These are phyloP conservation scores for Hydra vulgaris DNA, from an alignment of 30 jellyfish, hydroid and myxozoan species.

Conservation along the genomic window DNA sequence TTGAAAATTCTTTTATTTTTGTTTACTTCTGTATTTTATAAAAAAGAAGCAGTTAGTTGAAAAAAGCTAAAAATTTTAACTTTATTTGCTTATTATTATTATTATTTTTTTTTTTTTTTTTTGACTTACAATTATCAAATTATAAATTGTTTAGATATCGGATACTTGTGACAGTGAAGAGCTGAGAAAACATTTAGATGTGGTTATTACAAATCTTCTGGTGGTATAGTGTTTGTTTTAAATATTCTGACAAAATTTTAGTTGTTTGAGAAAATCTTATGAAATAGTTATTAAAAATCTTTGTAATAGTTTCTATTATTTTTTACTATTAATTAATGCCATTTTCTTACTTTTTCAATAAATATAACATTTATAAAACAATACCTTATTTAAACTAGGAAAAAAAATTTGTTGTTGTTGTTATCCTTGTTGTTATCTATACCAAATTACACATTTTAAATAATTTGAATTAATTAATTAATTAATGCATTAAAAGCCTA, in stretches of 20 bases:
- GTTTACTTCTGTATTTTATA: not conserved
- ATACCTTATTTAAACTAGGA: too few relatives aligned
- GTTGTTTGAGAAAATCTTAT: too few relatives aligned
- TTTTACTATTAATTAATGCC: not conserved
- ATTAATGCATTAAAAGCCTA: not conserved
- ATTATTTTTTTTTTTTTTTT: too few relatives aligned
- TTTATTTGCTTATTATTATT: too few relatives aligned
- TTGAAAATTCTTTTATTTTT: constrained; percentile 2
- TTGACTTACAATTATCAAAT: not conserved
- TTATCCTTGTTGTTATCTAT: too few relatives aligned
- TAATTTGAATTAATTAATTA: too few relatives aligned
- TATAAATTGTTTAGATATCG: constrained; percentile 2
- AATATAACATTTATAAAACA: too few relatives aligned
- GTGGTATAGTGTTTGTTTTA: constrained; percentile 18
- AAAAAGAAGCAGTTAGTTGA: not conserved
- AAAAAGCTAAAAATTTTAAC: too few relatives aligned
- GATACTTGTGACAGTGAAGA: constrained; percentile 25
- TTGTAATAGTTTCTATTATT: not conserved
- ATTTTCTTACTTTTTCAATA: not conserved
- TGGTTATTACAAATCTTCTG: constrained; percentile 26
- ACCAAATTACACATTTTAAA: too few relatives aligned
- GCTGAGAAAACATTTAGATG: constrained; percentile 17
- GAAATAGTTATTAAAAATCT: not conserved
- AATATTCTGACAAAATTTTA: too few relatives aligned
- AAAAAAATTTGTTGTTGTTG: too few relatives aligned